Conservation (phyloP, 2,797 vertebrate species). For the Triplophysa bombifrons region DNA sequence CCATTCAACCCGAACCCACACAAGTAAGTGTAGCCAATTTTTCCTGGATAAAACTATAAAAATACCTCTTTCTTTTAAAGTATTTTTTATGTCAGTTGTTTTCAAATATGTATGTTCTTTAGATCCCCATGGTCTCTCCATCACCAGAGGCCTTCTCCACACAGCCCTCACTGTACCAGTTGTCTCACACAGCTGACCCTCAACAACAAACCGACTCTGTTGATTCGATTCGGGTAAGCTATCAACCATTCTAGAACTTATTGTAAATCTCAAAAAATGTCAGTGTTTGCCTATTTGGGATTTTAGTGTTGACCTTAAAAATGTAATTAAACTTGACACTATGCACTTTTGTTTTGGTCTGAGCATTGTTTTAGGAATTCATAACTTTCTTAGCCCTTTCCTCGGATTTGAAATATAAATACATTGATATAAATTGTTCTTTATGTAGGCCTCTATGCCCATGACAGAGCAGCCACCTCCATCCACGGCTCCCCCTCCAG, state of each 20-base stretch:
- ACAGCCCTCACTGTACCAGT: conserved; percentile 89
- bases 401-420: too few relatives aligned
- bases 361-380: too few relatives aligned
- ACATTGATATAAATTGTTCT: background rate
- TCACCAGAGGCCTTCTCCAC: conserved; percentile 82
- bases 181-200: conserved; percentile 87
- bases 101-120: conserved; percentile 12
- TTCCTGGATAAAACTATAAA: background rate
- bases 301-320: background rate
- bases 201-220: conserved; percentile 86
- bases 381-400: too few relatives aligned
- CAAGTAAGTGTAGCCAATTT: conserved; percentile 78
- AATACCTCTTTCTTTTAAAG: background rate
- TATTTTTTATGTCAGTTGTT: background rate
- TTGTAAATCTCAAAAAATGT: background rate
- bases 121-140: conserved; percentile 90
- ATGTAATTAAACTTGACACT: background rate
- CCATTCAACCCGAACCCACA: conserved; percentile 89
- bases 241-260: background rate
- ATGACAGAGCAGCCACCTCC: conserved; percentile 89
- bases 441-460: conserved; percentile 86
- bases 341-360: too few relatives aligned
- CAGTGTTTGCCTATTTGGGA: background rate
- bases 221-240: conserved; percentile 88
- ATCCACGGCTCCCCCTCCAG: conserved; percentile 83